Evolutionary conservation across 2,113 vertebrate genomes (phyloP).

Genomic region (Hypomesus transpacificus): DNA sequence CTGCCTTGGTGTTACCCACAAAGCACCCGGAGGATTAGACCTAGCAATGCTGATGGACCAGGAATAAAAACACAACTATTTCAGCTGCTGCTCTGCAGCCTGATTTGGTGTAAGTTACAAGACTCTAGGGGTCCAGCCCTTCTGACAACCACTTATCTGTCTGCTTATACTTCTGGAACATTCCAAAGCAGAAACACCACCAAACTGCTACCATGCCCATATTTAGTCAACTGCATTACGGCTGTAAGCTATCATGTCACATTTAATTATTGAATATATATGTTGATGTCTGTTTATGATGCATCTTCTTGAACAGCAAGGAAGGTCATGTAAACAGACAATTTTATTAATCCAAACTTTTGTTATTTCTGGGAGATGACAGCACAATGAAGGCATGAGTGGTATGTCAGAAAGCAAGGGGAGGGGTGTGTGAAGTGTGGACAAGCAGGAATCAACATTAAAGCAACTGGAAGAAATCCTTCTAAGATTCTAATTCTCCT

Average conservation of each 20-base stretch:
- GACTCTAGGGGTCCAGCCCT: conserved; percentile 15
- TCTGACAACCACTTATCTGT: conserved; percentile 15
- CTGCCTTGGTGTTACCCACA: conserved; percentile 1
- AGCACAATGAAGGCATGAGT: conserved; percentile 9
- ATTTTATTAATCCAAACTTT: no score
- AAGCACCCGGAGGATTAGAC: conserved; percentile 21
- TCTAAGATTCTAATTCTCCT: conserved; percentile 24
- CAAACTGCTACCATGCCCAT: conserved; percentile 32
- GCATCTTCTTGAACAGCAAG: no score
- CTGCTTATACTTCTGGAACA: neutral
- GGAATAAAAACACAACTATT: conserved; percentile 20
- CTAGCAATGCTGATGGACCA: conserved; percentile 7
- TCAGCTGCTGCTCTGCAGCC: conserved; percentile 29
- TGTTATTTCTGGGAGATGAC: no score
- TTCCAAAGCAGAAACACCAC: conserved; percentile 19
- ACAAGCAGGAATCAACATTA: conserved; percentile 23
- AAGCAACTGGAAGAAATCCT: conserved; percentile 47
- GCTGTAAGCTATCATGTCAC: neutral
- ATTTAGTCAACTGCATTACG: conserved; percentile 33
- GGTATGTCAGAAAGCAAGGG: conserved; percentile 37
- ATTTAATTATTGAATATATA: no score
- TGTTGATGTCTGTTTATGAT: no score
- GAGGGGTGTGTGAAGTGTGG: neutral
- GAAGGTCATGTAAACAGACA: no score
- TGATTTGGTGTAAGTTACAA: conserved; percentile 10